A percentile compares a stretch with the other conserved stretches of the same genome.
These are phyloP conservation scores for Tetranychus piercei DNA, from an alignment of 2,888 invertebrate species.

Conservation along the genomic window DNA sequence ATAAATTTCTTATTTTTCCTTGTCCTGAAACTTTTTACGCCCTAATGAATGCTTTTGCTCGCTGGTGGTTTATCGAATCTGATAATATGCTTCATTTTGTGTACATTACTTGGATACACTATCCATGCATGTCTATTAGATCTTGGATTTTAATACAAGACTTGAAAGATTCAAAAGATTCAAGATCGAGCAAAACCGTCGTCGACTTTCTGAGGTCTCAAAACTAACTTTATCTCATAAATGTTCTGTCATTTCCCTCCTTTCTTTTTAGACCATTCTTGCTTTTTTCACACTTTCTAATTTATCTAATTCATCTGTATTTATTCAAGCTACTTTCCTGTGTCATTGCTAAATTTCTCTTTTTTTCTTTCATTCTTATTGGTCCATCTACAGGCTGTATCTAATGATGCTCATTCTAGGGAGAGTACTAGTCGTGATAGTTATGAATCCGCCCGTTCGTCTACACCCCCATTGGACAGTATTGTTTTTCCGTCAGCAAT, in stretches of 20 bases:
- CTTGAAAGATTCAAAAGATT: not conserved
- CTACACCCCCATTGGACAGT: not conserved
- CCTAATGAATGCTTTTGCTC: too few species aligned
- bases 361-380: not conserved
- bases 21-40: too few species aligned
- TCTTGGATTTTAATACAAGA: too few species aligned
- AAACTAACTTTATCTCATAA: not conserved
- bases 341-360: not conserved
- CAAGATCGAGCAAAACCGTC: not conserved
- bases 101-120: too few species aligned
- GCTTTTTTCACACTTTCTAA: not conserved
- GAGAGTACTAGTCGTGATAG: not conserved
- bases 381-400: not conserved
- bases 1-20: too few species aligned
- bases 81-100: too few species aligned
- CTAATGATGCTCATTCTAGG: slow-evolving; percentile 1
- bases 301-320: not conserved
- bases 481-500: not conserved
- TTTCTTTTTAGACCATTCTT: not conserved
- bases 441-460: not conserved
- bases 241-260: not conserved
- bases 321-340: not conserved
- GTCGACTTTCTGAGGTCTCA: slow-evolving; percentile 16
- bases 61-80: too few species aligned
- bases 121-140: too few species aligned